phyloP scores from a whole-genome alignment of 2,888 invertebrate genomes.

The Phalera bucephala region DNA sequence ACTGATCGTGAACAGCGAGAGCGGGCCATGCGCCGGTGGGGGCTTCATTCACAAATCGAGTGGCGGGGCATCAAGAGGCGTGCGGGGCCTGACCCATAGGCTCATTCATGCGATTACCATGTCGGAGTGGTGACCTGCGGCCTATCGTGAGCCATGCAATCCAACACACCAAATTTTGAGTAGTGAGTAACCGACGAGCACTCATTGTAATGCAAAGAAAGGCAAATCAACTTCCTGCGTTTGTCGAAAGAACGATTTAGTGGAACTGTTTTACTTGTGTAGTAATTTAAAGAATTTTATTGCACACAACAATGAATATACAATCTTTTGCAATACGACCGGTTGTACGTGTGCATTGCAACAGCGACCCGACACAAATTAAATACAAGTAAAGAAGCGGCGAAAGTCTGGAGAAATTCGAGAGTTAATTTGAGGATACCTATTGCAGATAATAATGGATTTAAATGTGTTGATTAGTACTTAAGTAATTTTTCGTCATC shows the following conservation, averaged over 20 bases:
- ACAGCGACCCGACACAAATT: slow-evolving; percentile 48
- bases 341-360: slow-evolving; percentile 38
- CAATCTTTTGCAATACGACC: slow-evolving; percentile 39
- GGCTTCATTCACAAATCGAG: slow-evolving; percentile 78
- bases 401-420: slow-evolving; percentile 63
- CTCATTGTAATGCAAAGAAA: slow-evolving; percentile 41
- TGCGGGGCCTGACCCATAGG: slow-evolving; percentile 51
- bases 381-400: slow-evolving; percentile 41
- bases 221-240: slow-evolving; percentile 40
- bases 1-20: slow-evolving; percentile 65
- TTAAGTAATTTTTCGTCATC: too few relatives aligned
- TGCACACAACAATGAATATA: slow-evolving; percentile 32
- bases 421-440: slow-evolving; percentile 32
- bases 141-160: slow-evolving; percentile 34
- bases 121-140: slow-evolving; percentile 34
- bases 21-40: slow-evolving; percentile 75
- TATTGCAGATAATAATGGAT: slow-evolving; percentile 2
- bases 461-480: too few relatives aligned
- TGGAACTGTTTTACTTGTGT: slow-evolving; percentile 26
- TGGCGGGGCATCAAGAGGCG: slow-evolving; percentile 58
- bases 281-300: slow-evolving; percentile 31
- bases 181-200: slow-evolving; percentile 19
- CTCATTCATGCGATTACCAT: slow-evolving; percentile 70
- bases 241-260: slow-evolving; percentile 29
- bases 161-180: slow-evolving; percentile 31